Percentiles rank a stretch among this genome's conserved stretches.
phyloP scores from a whole-genome alignment of 2,113 vertebrate species.

The Chauna torquata region DNA sequence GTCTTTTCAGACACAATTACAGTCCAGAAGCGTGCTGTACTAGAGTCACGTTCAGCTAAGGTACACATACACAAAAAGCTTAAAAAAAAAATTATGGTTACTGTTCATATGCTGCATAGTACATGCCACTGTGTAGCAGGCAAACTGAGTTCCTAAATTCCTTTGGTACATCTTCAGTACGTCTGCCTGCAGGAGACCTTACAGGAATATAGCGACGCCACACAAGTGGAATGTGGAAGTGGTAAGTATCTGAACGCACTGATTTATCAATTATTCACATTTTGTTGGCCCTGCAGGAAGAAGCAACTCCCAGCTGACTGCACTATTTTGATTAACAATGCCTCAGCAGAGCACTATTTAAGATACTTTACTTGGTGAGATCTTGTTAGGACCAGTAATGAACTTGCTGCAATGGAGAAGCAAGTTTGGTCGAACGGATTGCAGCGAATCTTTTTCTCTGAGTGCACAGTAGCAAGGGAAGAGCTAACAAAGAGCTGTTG shows the following conservation, averaged over 20 bases:
- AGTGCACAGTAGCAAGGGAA: neutral
- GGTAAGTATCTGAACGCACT: too few relatives aligned
- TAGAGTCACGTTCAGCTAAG: neutral
- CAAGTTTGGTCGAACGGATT: neutral
- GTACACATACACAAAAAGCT: neutral
- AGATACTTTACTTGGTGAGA: neutral
- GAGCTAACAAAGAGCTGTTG: neutral
- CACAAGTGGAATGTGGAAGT: neutral
- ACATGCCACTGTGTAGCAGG: neutral
- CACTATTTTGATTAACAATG: accelerated
- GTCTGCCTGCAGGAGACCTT: neutral
- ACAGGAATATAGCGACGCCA: neutral
- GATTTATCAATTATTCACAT: neutral
- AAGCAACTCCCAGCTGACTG: neutral
- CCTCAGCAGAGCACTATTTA: neutral
- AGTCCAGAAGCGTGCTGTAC: neutral
- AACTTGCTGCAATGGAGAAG: neutral
- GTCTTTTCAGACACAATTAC: neutral
- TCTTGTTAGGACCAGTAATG: neutral
- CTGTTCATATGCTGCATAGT: neutral
- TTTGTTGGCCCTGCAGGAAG: neutral
- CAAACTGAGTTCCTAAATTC: neutral
- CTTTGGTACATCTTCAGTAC: neutral
- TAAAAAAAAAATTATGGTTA: neutral
- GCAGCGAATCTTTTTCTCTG: neutral